phyloP scores from a whole-genome alignment of 53 echinoderm and acorn worm species.

The Stichopus horrens region DNA sequence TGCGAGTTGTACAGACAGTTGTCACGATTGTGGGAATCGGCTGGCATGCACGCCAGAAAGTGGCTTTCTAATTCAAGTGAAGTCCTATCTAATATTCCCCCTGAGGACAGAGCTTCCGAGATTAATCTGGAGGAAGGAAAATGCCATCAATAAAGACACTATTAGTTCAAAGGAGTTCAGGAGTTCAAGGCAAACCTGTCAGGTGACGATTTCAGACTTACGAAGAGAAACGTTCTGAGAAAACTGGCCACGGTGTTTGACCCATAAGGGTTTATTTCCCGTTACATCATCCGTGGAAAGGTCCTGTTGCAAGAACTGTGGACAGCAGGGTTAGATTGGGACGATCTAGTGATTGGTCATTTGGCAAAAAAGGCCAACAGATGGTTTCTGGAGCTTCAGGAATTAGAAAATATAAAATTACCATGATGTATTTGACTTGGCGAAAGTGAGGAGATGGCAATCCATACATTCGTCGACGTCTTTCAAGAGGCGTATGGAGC shows the following conservation, averaged over 20 bases:
- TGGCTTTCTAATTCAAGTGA: not conserved
- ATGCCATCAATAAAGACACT: not conserved
- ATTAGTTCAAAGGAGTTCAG: too few species aligned
- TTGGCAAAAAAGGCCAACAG: not conserved
- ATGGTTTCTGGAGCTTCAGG: constrained; percentile 7
- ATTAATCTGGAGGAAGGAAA: not conserved
- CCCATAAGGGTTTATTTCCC: constrained; percentile 25
- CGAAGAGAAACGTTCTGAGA: not conserved
- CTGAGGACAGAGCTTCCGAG: not conserved
- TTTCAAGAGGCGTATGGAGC: constrained; percentile 26
- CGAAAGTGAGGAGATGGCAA: constrained; percentile 13
- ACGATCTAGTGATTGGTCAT: constrained; percentile 18
- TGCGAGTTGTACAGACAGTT: not conserved
- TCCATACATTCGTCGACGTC: constrained; percentile 44
- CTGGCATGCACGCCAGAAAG: constrained; percentile 1
- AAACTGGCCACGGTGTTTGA: not conserved
- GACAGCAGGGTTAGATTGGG: constrained; percentile 9
- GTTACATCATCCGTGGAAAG: constrained; percentile 4
- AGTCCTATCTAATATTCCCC: not conserved
- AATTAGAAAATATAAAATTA: constrained; percentile 3
- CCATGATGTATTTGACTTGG: constrained; percentile 16
- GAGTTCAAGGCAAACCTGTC: not conserved
- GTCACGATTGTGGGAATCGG: not conserved
- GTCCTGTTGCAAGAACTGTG: constrained; percentile 10
- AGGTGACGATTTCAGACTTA: not conserved